Evolutionary conservation across 2,797 vertebrate species (phyloP).

Genomic region (Distichodus sexfasciatus): DNA sequence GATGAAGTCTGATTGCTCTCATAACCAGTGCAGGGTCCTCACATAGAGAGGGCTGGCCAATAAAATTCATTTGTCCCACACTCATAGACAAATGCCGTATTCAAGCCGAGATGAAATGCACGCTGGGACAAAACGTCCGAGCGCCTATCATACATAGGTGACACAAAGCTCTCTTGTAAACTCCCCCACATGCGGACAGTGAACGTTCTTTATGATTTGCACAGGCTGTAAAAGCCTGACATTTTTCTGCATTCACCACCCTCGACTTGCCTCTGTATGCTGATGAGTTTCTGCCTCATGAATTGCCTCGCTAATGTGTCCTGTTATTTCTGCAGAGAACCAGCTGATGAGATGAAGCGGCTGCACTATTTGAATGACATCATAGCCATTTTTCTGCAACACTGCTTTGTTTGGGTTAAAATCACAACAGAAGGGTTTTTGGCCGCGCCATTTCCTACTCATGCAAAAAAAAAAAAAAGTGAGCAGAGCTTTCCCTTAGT

Average conservation of each 20-base stretch:
- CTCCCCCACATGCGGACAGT: constrained; percentile 83
- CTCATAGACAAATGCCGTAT: constrained; percentile 77
- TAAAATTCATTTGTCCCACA: constrained; percentile 68
- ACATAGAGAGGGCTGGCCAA: constrained; percentile 42
- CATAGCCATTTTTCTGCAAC: constrained; percentile 43
- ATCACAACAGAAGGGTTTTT: not conserved
- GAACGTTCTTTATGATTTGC: constrained; percentile 72
- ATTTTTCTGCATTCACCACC: constrained; percentile 75
- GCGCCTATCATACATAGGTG: constrained; percentile 73
- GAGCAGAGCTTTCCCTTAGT: not conserved
- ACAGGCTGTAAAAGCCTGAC: constrained; percentile 69
- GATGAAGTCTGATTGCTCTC: constrained; percentile 58
- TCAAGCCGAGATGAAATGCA: constrained; percentile 78
- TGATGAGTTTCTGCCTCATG: constrained; percentile 68
- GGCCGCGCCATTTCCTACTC: not conserved
- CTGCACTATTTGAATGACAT: constrained; percentile 33
- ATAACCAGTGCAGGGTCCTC: constrained; percentile 65
- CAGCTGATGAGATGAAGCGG: constrained; percentile 36
- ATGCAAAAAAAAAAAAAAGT: not conserved
- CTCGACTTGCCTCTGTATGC: constrained; percentile 63
- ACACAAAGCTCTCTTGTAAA: constrained; percentile 95
- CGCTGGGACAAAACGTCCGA: constrained; percentile 77
- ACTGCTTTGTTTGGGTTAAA: constrained; percentile 43
- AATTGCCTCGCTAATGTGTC: constrained; percentile 60
- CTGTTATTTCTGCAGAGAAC: constrained; percentile 66